Evolutionary conservation across 2,113 vertebrate genomes (phyloP).

Genomic region (Gadus macrocephalus): DNA sequence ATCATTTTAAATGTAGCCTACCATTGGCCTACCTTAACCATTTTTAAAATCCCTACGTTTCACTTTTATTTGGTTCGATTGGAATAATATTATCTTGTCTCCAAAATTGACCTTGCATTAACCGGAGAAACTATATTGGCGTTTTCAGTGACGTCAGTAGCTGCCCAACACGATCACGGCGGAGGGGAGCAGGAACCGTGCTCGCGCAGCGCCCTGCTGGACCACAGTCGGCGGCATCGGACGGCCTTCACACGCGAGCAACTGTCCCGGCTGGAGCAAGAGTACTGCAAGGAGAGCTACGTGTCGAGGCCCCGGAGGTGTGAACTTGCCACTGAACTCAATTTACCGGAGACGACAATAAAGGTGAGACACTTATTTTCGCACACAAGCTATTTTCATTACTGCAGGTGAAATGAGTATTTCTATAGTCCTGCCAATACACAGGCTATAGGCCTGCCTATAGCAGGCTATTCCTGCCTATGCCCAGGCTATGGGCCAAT

Average conservation of each 20-base stretch:
- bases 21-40: no score
- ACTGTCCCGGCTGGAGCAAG: slow-evolving; percentile 61
- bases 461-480: no score
- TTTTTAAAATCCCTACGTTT: no score
- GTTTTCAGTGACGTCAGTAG: slow-evolving; percentile 29
- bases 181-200: slow-evolving; percentile 43
- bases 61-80: no score
- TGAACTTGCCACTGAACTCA: slow-evolving; percentile 63
- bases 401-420: no score
- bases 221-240: slow-evolving; percentile 65
- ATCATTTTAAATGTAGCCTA: no score
- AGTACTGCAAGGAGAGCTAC: slow-evolving; percentile 68
- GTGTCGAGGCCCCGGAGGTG: slow-evolving; percentile 65
- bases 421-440: no score
- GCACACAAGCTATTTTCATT: no score
- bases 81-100: no score
- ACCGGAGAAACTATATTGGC: background rate
- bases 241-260: slow-evolving; percentile 65
- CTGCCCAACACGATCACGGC: slow-evolving; percentile 22
- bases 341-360: slow-evolving; percentile 61
- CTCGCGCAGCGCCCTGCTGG: slow-evolving; percentile 46
- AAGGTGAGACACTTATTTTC: slow-evolving; percentile 49
- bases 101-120: no score
- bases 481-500: no score
- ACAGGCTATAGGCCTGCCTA: no score